Evolutionary conservation across 2,797 vertebrate species (phyloP), one percentile per base, ranked within the genome.

Genomic region (Argentina silus): DNA sequence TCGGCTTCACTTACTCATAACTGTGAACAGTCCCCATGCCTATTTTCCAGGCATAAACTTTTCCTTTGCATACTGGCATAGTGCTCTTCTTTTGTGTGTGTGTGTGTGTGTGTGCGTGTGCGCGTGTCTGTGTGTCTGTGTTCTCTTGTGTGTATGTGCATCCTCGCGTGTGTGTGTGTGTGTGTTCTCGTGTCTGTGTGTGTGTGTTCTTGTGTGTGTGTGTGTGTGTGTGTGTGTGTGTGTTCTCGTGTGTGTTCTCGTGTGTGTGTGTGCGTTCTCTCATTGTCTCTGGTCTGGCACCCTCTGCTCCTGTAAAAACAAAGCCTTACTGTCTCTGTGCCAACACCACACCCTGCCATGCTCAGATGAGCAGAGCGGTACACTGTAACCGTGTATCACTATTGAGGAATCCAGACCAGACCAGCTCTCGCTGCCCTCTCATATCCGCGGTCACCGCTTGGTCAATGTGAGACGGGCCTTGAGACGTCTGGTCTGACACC

Each of bases 1-100:
- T 62, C 36, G 64, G 27, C 27, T 77, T 75, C 80, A 75, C 81
- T 82, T 76, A 50, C 74, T 89, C 86, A 81, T 85, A 83, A 82
- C 17, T 65, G 21, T 77, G 62, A 61, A 73, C 50, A n/a, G 64
- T 66, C 67, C 42, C 63, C 69, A 66, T 15, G 55, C 77, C 77
- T 77, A 65, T 81, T 80, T 78, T 43, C 75, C 0, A 50, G 45
- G 72, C 51, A 78, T 67, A 79, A 70, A 81, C 78, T 73, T 75
- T 64, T 88, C 82, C 83, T 70, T 86, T 42, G 6, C 23, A 61
- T 23, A 36, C 70, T 21, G 56, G 53, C 59, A 4, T 36, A 23
- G 51, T 65, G 21, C 27, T 57, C 19, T 55, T 64, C 64, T 76
- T 81, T 82, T 75, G 76, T 73, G 53, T 19, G 36, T 7, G 67